These are phyloP conservation scores for Brassicogethes aeneus DNA, from an alignment of 2,888 invertebrate genomes.

Conservation along the genomic window DNA sequence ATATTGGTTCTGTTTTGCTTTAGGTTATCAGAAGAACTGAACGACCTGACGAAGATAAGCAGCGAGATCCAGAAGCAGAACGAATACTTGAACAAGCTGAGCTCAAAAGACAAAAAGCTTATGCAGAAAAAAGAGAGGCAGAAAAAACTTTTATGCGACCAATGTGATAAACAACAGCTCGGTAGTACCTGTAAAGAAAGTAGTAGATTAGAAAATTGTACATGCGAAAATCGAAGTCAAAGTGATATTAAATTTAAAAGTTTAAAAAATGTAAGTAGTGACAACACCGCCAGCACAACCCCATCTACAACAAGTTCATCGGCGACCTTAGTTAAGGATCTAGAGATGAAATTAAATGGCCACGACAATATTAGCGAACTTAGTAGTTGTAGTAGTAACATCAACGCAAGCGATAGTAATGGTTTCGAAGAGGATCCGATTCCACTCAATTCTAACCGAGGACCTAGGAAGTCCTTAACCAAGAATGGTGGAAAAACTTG, in stretches of 20 bases:
- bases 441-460: neutral
- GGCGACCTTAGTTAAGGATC: neutral
- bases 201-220: conserved; percentile 4
- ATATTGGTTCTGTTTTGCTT: neutral
- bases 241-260: neutral
- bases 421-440: neutral
- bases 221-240: neutral
- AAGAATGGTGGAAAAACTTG: no score
- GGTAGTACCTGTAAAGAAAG: neutral
- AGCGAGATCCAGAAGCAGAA: conserved; percentile 51
- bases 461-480: neutral
- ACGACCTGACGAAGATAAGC: conserved; percentile 49
- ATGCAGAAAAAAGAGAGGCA: conserved; percentile 32
- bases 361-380: neutral
- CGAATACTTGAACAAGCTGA: conserved; percentile 48
- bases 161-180: neutral
- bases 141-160: conserved; percentile 1
- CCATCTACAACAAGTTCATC: no score
- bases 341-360: neutral
- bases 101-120: conserved; percentile 38
- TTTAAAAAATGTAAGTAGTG: neutral
- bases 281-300: neutral
- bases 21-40: conserved; percentile 47
- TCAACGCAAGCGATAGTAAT: neutral
- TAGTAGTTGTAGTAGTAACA: no score